phyloP scores from a whole-genome alignment of 1,140 invertebrate species.

The Planococcus citri region DNA sequence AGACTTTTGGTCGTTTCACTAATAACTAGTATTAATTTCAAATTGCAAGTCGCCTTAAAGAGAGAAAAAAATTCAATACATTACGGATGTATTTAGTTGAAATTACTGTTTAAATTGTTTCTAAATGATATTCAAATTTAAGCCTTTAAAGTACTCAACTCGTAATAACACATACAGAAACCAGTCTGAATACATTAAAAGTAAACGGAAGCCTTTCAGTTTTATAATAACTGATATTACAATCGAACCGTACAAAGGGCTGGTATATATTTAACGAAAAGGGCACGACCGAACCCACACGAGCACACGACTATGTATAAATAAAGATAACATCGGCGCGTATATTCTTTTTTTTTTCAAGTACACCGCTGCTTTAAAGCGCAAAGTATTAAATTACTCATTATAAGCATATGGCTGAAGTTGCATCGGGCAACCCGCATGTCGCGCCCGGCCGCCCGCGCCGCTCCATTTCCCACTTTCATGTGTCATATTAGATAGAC shows the following conservation, averaged over 20 bases:
- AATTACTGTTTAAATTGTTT: no score
- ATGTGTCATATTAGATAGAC: no score
- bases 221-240: slow-evolving; percentile 1
- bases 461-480: no score
- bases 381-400: neutral
- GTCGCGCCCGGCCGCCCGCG: no score
- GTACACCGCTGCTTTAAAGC: neutral
- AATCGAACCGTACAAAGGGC: neutral
- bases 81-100: no score
- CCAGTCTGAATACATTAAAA: neutral
- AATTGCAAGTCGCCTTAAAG: neutral
- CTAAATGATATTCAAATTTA: no score
- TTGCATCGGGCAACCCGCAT: no score
- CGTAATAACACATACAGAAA: no score
- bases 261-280: neutral
- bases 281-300: neutral
- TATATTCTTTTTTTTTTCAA: neutral
- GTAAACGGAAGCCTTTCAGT: neutral
- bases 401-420: neutral
- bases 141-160: no score
- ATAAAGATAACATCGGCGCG: neutral
- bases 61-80: no score
- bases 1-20: no score
- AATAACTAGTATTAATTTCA: neutral
- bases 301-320: neutral